Percentiles rank a stretch among this genome's conserved stretches.
Conservation (phyloP, 2,888 invertebrate species). For the Pristionchus japonicus region DNA sequence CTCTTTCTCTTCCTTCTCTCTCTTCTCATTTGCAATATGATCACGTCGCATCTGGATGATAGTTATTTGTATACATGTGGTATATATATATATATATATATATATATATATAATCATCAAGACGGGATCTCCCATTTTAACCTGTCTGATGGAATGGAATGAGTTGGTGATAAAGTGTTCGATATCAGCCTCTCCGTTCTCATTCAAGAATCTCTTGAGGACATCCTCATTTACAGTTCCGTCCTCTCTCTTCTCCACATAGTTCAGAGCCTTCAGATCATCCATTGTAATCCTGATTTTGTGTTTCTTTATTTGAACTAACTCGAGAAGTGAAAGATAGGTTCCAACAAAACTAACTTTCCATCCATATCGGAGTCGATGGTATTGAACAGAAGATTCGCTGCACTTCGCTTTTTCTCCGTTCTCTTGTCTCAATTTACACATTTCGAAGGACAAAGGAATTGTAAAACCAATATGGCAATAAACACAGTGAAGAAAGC, state of each 20-base stretch:
- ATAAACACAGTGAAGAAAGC: not conserved
- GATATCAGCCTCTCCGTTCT: slow-evolving; percentile 62
- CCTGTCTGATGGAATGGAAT: slow-evolving; percentile 55
- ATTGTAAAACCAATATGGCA: not conserved
- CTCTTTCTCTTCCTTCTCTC: slow-evolving; percentile 73
- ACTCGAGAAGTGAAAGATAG: not conserved
- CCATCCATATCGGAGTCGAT: slow-evolving; percentile 88
- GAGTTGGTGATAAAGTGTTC: slow-evolving; percentile 67
- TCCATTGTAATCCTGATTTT: slow-evolving; percentile 79
- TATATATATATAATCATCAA: not conserved
- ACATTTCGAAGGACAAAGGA: not conserved
- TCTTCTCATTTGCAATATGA: slow-evolving; percentile 52
- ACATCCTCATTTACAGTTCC: slow-evolving; percentile 91
- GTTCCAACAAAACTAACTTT: slow-evolving; percentile 72
- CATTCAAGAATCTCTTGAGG: slow-evolving; percentile 77
- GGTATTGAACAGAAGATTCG: slow-evolving; percentile 81
- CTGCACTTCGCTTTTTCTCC: slow-evolving; percentile 71
- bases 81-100: too few relatives aligned
- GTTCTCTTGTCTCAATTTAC: slow-evolving; percentile 84
- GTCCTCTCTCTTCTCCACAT: slow-evolving; percentile 91
- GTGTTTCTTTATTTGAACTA: not conserved
- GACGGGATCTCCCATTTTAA: not conserved
- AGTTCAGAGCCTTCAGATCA: slow-evolving; percentile 81
- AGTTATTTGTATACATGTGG: too few relatives aligned
- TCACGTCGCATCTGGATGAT: slow-evolving; percentile 37